These are phyloP conservation scores for Zaprionus inermis DNA, from an alignment of 1,140 invertebrate species.

Conservation along the genomic window DNA sequence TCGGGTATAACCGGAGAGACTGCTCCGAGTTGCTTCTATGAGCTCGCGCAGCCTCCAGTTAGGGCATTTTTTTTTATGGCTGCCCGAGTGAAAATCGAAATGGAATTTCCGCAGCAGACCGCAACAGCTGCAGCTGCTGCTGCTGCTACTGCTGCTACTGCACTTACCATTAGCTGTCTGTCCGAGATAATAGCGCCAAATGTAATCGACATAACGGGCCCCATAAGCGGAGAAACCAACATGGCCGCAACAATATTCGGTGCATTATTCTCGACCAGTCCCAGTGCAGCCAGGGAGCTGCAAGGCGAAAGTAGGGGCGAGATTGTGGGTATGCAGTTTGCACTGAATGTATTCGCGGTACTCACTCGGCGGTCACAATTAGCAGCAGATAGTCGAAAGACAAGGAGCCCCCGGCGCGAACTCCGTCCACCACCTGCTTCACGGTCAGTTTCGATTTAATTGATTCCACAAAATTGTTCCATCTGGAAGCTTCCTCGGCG, in stretches of 20 bases:
- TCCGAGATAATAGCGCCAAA: conserved; percentile 93
- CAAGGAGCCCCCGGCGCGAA: conserved; percentile 90
- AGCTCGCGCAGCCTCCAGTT: neutral
- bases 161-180: conserved; percentile 85
- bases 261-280: conserved; percentile 88
- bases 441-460: conserved; percentile 92
- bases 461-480: conserved; percentile 89
- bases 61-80: neutral
- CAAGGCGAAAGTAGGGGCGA: neutral
- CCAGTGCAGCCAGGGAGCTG: conserved; percentile 86
- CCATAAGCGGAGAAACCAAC: conserved; percentile 95
- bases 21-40: neutral
- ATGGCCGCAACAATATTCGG: conserved; percentile 94
- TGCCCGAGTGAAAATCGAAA: conserved; percentile 12
- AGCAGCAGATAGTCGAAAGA: conserved; percentile 93
- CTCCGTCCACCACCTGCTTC: conserved; percentile 93
- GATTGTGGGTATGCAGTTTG: neutral
- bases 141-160: conserved; percentile 21
- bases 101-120: neutral
- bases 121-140: conserved; percentile 6
- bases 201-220: conserved; percentile 93
- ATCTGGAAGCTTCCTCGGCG: conserved; percentile 85
- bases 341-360: conserved; percentile 34
- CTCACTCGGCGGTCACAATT: conserved; percentile 92
- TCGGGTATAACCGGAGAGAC: conserved; percentile 5